A percentile compares a stretch with the other conserved stretches of the same genome.
Evolutionary conservation across 2,113 vertebrate species (phyloP).

Genomic region (Lagenorhynchus albirostris): DNA sequence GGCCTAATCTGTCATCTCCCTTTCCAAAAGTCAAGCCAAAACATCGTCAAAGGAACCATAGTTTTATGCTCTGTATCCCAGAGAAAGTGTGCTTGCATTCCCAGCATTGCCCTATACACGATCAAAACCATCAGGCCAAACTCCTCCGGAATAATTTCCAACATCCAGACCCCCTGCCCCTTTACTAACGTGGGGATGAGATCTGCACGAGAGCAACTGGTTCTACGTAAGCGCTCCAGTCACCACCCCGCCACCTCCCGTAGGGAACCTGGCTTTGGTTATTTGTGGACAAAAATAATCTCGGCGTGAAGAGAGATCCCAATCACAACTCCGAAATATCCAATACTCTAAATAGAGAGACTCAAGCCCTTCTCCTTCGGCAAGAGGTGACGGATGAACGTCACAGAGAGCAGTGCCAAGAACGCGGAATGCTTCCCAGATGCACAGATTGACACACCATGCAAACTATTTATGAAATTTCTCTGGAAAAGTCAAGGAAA

Average conservation of each 20-base stretch:
- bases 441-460: conserved; percentile 81
- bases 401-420: conserved; percentile 78
- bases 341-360: conserved; percentile 70
- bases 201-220: conserved; percentile 1
- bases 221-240: conserved; percentile 9
- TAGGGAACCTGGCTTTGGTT: conserved; percentile 44
- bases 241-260: not conserved
- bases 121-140: conserved; percentile 55
- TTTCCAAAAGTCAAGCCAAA: conserved; percentile 35
- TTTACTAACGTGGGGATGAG: not conserved
- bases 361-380: conserved; percentile 66
- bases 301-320: conserved; percentile 60
- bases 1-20: conserved; percentile 37
- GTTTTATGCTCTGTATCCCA: conserved; percentile 2
- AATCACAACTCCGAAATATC: conserved; percentile 68
- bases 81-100: conserved; percentile 25
- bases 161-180: not conserved
- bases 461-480: conserved; percentile 82
- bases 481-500: conserved; percentile 75
- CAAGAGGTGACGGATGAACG: conserved; percentile 69
- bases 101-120: not conserved
- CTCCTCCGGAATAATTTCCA: not conserved
- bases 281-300: conserved; percentile 67
- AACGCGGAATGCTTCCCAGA: conserved; percentile 84
- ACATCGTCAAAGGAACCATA: not conserved